Percentiles rank a stretch among this genome's conserved stretches.
These are phyloP conservation scores for Callionymus lyra DNA, from an alignment of 2,113 vertebrate species.

Conservation along the genomic window DNA sequence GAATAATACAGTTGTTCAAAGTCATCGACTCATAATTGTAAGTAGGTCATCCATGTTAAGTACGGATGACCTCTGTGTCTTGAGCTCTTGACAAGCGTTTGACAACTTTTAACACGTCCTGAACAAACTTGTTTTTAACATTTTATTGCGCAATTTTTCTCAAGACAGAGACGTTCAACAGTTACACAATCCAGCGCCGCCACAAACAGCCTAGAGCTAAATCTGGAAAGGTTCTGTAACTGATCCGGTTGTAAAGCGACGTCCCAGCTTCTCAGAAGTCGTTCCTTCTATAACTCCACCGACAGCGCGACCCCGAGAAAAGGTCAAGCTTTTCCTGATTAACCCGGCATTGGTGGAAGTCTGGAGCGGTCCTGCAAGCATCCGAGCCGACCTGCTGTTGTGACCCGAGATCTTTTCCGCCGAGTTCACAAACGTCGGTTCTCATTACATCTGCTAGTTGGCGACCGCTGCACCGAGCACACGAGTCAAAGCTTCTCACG, in stretches of 20 bases:
- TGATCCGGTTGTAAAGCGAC: constrained; percentile 8
- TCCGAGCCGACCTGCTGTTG: neutral
- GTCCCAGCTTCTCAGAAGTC: constrained; percentile 23
- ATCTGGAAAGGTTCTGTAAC: constrained; percentile 9
- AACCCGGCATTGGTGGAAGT: constrained; percentile 8
- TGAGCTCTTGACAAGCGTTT: too few relatives aligned
- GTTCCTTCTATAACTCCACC: constrained; percentile 26
- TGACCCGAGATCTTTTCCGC: neutral
- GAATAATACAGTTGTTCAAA: too few relatives aligned
- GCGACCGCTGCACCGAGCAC: neutral
- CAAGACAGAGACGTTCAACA: neutral
- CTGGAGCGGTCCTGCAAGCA: neutral
- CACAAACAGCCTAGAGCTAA: constrained; percentile 1
- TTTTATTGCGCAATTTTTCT: too few relatives aligned
- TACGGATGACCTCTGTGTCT: too few relatives aligned
- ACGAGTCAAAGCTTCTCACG: neutral
- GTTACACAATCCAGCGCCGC: neutral
- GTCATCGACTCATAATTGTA: too few relatives aligned
- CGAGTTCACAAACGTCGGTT: neutral
- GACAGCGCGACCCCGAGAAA: constrained; percentile 5
- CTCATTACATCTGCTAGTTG: too few relatives aligned
- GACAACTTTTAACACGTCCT: too few relatives aligned
- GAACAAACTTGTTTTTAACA: too few relatives aligned
- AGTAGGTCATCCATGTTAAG: too few relatives aligned
- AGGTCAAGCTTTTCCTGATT: constrained; percentile 17